Evolutionary conservation across 1,140 invertebrate genomes (phyloP).

Genomic region (Anadara kagoshimensis): DNA sequence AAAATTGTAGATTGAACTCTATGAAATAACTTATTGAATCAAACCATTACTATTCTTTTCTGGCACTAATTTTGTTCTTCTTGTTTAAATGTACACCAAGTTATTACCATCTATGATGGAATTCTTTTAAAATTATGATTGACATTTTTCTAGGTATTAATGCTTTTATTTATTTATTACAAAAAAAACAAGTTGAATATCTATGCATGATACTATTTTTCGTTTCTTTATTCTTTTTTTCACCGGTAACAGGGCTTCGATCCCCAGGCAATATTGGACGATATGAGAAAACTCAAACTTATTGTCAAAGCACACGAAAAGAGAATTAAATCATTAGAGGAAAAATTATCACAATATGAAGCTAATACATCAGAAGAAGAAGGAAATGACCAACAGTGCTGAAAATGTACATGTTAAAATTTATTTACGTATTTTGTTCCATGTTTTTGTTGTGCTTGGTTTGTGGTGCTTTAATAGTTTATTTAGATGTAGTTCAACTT

Average conservation of each 20-base stretch:
- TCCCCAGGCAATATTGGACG: conserved; percentile 70
- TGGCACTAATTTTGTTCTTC: not conserved
- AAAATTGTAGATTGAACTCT: no score
- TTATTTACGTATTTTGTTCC: no score
- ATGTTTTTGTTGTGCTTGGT: no score
- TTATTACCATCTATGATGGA: not conserved
- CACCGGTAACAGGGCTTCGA: conserved; percentile 61
- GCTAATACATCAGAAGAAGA: conserved; percentile 60
- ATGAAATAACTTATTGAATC: no score
- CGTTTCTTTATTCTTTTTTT: not conserved
- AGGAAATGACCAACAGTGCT: conserved; percentile 43
- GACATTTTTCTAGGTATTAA: not conserved
- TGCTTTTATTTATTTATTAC: not conserved
- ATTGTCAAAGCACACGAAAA: conserved; percentile 74
- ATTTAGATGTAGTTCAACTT: no score
- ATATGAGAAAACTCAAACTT: conserved; percentile 74
- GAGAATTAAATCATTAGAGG: conserved; percentile 73
- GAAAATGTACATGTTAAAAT: not conserved
- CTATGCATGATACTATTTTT: not conserved
- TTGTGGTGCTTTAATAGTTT: no score
- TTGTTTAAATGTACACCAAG: not conserved
- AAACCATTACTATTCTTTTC: no score
- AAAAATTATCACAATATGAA: conserved; percentile 69
- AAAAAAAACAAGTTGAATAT: not conserved
- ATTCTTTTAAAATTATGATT: not conserved